Evolutionary conservation across 64 coral and sea anemone genomes (phyloP).

Genomic region (Stichodactyla helianthus): DNA sequence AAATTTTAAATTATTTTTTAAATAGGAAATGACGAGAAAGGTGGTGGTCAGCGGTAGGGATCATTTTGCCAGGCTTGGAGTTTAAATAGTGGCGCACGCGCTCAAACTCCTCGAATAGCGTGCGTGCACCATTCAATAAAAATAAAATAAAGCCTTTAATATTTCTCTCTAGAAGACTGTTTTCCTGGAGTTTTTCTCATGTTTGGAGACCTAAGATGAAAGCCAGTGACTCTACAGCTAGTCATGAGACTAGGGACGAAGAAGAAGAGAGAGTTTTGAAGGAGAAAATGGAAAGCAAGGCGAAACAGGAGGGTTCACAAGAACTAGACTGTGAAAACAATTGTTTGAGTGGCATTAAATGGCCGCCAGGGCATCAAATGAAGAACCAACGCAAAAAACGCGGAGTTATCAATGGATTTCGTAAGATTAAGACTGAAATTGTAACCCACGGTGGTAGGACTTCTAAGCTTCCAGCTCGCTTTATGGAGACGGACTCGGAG

Average conservation of each 20-base stretch:
- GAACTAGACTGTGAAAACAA: conserved; percentile 69
- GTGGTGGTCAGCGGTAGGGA: neutral
- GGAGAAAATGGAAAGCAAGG: conserved; percentile 35
- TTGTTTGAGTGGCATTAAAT: conserved; percentile 99
- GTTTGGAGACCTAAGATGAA: conserved; percentile 54
- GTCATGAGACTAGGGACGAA: conserved; percentile 62
- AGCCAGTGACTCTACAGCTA: conserved; percentile 57
- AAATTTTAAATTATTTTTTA: neutral
- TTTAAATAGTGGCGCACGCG: conserved; percentile 99
- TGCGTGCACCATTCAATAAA: conserved; percentile 98
- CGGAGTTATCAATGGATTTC: conserved; percentile 65
- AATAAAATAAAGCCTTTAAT: conserved; percentile 90
- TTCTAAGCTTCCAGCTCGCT: conserved; percentile 75
- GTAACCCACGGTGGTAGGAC: conserved; percentile 83
- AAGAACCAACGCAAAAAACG: conserved; percentile 68
- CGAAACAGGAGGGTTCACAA: conserved; percentile 53
- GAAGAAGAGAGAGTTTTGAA: conserved; percentile 42
- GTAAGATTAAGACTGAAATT: conserved; percentile 49
- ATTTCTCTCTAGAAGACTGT: conserved; percentile 54
- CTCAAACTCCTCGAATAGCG: conserved; percentile 70
- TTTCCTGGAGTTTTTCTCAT: conserved; percentile 58
- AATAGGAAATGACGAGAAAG: neutral
- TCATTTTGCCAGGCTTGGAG: conserved; percentile 62
- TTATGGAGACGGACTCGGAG: conserved; percentile 81
- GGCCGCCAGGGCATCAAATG: conserved; percentile 79